Evolutionary conservation across 1,140 invertebrate genomes (phyloP).

Genomic region (Palaemon carinicauda): DNA sequence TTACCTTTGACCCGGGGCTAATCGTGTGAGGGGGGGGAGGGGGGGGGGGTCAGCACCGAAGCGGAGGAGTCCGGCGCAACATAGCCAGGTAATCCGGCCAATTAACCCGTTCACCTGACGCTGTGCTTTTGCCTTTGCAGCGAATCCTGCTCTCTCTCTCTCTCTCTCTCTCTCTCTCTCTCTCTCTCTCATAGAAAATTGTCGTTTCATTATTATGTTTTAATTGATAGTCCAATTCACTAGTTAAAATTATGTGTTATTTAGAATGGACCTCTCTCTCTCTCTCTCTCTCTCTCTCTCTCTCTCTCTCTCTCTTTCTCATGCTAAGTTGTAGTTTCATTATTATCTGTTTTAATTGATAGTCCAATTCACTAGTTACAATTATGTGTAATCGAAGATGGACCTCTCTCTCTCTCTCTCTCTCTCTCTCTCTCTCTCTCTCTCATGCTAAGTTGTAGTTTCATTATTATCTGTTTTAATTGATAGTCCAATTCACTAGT

Average conservation of each 20-base stretch:
- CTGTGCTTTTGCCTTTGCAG: neutral
- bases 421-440: neutral
- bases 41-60: too few species aligned
- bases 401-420: neutral
- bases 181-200: constrained; percentile 11
- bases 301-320: neutral
- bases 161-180: constrained; percentile 29
- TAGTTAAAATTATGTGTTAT: too few species aligned
- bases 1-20: neutral
- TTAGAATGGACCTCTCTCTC: too few species aligned
- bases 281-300: neutral
- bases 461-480: too few species aligned
- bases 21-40: neutral
- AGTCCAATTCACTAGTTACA: too few species aligned
- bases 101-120: constrained; percentile 26
- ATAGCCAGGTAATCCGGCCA: too few species aligned
- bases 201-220: too few species aligned
- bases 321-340: neutral
- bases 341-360: too few species aligned
- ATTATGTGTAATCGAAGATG: too few species aligned
- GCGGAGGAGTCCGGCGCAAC: too few species aligned
- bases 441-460: neutral
- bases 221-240: too few species aligned
- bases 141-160: neutral
- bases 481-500: too few species aligned